A percentile compares a stretch with the other conserved stretches of the same genome.
phyloP scores from a whole-genome alignment of 2,113 vertebrate genomes.

The Progne subis region DNA sequence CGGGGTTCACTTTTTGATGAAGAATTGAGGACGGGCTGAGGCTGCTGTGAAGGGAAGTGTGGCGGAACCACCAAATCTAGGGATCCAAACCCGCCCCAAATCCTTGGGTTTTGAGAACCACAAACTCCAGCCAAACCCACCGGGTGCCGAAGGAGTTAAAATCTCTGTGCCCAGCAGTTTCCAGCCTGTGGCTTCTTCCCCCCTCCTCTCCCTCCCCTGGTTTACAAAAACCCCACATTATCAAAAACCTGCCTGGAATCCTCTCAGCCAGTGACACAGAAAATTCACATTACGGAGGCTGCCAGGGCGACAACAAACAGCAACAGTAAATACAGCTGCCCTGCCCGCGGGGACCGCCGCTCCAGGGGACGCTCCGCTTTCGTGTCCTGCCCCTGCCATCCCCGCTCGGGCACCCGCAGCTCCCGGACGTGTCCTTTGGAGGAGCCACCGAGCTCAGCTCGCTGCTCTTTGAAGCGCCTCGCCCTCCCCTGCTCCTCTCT shows the following conservation, averaged over 20 bases:
- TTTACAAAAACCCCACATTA: constrained; percentile 73
- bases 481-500: background rate
- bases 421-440: background rate
- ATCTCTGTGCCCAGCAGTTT: background rate
- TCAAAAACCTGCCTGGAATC: constrained; percentile 91
- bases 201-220: background rate
- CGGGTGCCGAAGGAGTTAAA: constrained; percentile 27
- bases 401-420: background rate
- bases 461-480: background rate
- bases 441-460: too few relatives aligned
- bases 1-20: background rate
- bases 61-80: background rate
- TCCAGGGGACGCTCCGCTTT: background rate
- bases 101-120: background rate
- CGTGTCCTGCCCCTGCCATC: background rate
- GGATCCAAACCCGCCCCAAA: background rate
- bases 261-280: constrained; percentile 93
- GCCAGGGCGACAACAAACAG: constrained; percentile 91
- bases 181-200: constrained; percentile 21
- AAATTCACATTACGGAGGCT: constrained; percentile 87
- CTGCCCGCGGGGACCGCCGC: constrained; percentile 51
- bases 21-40: background rate
- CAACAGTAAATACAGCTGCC: constrained; percentile 82
- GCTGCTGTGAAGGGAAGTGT: background rate
- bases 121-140: background rate